Evolutionary conservation across 2,797 vertebrate species (phyloP).

Genomic region (Acipenser ruthenus): DNA sequence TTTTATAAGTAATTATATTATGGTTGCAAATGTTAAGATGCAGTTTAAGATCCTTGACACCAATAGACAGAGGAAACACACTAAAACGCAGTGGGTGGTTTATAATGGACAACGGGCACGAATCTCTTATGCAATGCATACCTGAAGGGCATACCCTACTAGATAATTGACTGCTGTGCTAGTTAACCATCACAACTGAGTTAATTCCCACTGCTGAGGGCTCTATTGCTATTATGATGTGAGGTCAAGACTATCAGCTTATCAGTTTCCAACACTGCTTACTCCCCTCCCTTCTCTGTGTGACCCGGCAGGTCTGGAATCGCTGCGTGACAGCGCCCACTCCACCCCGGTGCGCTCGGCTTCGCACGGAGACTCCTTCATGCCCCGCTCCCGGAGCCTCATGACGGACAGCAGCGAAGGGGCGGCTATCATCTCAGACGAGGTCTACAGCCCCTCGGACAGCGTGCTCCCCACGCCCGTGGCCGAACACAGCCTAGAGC

Average conservation of each 20-base stretch:
- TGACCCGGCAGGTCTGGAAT: conserved; percentile 74
- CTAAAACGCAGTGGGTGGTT: too few relatives aligned
- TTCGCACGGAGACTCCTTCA: conserved; percentile 77
- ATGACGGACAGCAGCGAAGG: conserved; percentile 64
- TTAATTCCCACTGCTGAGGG: background rate
- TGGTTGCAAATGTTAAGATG: too few relatives aligned
- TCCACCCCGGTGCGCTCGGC: conserved; percentile 86
- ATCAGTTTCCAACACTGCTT: background rate
- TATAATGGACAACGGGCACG: too few relatives aligned
- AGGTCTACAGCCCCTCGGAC: conserved; percentile 84
- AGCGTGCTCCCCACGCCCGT: conserved; percentile 90
- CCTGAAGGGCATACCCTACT: too few relatives aligned
- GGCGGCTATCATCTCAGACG: conserved; percentile 77
- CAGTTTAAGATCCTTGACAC: too few relatives aligned
- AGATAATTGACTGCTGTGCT: too few relatives aligned
- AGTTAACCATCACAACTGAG: too few relatives aligned
- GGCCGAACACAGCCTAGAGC: conserved; percentile 78
- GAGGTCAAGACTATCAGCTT: background rate
- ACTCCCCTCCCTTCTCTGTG: background rate
- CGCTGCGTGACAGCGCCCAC: conserved; percentile 87
- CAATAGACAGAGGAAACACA: too few relatives aligned
- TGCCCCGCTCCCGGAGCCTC: conserved; percentile 60
- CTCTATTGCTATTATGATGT: background rate
- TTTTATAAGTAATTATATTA: too few relatives aligned
- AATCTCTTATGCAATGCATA: too few relatives aligned